These are phyloP conservation scores for Redunca redunca DNA, from an alignment of 2,113 vertebrate species.

Conservation along the genomic window DNA sequence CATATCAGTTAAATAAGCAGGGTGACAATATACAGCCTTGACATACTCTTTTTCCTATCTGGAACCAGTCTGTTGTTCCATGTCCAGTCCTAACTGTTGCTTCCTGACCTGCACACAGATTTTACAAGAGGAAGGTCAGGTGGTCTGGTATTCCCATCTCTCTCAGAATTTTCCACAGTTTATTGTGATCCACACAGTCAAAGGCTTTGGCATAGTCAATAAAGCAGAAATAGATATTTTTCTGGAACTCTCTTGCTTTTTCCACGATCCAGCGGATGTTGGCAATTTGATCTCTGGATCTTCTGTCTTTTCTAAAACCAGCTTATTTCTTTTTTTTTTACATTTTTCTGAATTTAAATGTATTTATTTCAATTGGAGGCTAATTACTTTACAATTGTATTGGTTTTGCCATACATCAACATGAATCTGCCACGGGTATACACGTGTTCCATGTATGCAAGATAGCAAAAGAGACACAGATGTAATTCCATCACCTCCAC, in stretches of 20 bases:
- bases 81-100: background rate
- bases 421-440: fast-evolving
- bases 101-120: background rate
- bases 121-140: background rate
- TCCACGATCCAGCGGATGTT: background rate
- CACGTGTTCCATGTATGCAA: too few species aligned
- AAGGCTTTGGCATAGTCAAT: background rate
- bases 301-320: background rate
- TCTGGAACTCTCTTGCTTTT: background rate
- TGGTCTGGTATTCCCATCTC: background rate
- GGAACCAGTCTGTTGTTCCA: background rate
- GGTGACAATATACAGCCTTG: background rate
- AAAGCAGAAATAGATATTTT: background rate
- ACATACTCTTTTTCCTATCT: background rate
- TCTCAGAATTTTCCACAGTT: background rate
- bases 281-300: background rate
- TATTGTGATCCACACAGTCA: background rate
- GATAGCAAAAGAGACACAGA: too few species aligned
- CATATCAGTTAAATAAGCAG: background rate
- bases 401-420: too few species aligned
- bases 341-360: too few species aligned
- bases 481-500: background rate
- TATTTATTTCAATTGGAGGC: too few species aligned
- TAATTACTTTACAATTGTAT: too few species aligned
- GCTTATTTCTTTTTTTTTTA: too few species aligned